Evolutionary conservation across 1,140 invertebrate genomes (phyloP).

Genomic region (Bemisia tabaci): DNA sequence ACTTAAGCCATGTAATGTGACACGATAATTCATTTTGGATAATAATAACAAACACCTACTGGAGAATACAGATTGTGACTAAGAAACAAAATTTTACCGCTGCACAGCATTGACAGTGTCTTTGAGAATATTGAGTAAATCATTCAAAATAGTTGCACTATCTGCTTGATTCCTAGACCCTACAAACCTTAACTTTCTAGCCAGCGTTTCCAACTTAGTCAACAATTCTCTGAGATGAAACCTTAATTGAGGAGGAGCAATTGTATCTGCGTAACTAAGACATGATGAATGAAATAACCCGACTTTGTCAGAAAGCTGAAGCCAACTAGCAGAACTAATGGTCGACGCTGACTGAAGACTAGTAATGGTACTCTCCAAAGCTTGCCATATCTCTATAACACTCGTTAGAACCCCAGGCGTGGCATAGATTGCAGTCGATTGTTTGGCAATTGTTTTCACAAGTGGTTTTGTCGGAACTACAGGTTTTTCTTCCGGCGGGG

Average conservation of each 20-base stretch:
- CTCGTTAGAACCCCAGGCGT: constrained; percentile 40
- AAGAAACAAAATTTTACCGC: constrained; percentile 37
- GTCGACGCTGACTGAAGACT: constrained; percentile 42
- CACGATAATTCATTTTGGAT: no score
- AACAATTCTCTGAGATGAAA: constrained; percentile 81
- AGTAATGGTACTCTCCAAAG: constrained; percentile 48
- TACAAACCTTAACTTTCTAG: constrained; percentile 54
- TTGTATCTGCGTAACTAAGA: constrained; percentile 49
- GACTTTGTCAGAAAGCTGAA: constrained; percentile 74
- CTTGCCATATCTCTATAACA: constrained; percentile 51
- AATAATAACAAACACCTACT: not conserved
- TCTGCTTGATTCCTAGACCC: constrained; percentile 53
- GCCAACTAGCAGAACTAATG: constrained; percentile 49
- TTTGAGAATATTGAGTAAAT: constrained; percentile 64
- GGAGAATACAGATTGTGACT: not conserved
- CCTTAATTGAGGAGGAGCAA: constrained; percentile 69
- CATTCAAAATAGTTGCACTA: constrained; percentile 48
- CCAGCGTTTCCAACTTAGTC: constrained; percentile 62
- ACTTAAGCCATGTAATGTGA: no score
- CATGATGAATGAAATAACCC: constrained; percentile 63
- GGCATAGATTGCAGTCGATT: constrained; percentile 42
- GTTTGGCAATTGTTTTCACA: constrained; percentile 29
- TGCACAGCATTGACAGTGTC: constrained; percentile 68
- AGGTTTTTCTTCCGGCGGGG: constrained; percentile 43
- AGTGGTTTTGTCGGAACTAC: constrained; percentile 51